phyloP scores from a whole-genome alignment of 2,888 invertebrate species.

The Eristalinus aeneus region DNA sequence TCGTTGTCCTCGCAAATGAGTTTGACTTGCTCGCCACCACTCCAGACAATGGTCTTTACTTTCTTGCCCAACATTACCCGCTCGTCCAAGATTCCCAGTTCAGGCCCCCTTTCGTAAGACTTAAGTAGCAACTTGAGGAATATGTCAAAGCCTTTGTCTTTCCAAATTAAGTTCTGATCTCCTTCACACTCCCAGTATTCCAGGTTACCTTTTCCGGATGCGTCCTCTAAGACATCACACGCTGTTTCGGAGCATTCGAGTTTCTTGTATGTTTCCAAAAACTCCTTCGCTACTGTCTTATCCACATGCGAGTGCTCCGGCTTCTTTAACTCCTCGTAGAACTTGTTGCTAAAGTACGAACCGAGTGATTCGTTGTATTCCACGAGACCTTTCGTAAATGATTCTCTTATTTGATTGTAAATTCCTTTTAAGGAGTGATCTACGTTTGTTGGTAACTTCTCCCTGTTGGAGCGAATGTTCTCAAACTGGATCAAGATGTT shows the following conservation, averaged over 20 bases:
- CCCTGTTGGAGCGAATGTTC: conserved; percentile 79
- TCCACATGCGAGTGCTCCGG: conserved; percentile 80
- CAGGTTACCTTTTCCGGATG: conserved; percentile 85
- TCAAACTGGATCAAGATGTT: conserved; percentile 77
- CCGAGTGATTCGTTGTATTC: conserved; percentile 78
- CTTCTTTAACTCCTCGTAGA: conserved; percentile 75
- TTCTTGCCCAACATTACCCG: conserved; percentile 76
- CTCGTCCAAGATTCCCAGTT: conserved; percentile 77
- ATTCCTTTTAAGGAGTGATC: conserved; percentile 79
- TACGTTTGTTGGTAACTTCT: conserved; percentile 78
- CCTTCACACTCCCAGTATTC: conserved; percentile 88
- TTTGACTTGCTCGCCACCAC: conserved; percentile 77
- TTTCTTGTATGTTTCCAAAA: conserved; percentile 84
- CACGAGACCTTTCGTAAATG: conserved; percentile 77
- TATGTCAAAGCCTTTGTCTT: conserved; percentile 86
- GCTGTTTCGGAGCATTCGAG: conserved; percentile 82
- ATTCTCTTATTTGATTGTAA: conserved; percentile 79
- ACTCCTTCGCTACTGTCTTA: conserved; percentile 81
- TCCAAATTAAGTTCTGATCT: conserved; percentile 88
- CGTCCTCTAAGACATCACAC: conserved; percentile 84
- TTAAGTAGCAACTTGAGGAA: conserved; percentile 86
- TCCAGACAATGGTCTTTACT: conserved; percentile 76
- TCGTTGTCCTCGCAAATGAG: conserved; percentile 77
- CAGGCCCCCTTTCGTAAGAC: conserved; percentile 71
- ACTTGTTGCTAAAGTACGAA: conserved; percentile 77